phyloP scores from a whole-genome alignment of 2,888 invertebrate species.

The Capitulum mitella region DNA sequence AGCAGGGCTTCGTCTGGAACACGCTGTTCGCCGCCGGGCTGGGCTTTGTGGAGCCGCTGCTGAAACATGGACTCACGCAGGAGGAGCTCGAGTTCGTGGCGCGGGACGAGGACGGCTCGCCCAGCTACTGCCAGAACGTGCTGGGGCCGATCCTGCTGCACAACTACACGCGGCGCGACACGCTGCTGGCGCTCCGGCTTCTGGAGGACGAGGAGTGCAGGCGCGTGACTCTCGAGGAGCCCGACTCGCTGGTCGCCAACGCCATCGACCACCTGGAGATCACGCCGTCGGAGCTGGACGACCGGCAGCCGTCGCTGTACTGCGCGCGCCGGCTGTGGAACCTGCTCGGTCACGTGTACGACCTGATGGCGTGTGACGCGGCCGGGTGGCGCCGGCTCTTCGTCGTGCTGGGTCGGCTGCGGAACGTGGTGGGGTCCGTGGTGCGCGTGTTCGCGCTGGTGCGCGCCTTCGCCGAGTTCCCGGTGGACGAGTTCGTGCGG shows the following conservation, averaged over 20 bases:
- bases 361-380: neutral
- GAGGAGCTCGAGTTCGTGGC: neutral
- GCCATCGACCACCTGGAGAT: neutral
- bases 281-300: neutral
- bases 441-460: neutral
- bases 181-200: neutral
- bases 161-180: neutral
- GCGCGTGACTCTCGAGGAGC: neutral
- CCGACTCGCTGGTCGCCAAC: neutral
- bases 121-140: neutral
- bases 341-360: neutral
- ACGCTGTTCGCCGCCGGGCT: neutral
- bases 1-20: neutral
- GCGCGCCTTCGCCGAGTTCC: neutral
- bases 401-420: neutral
- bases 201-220: neutral
- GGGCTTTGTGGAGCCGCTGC: neutral
- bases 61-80: neutral
- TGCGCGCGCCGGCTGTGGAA: neutral
- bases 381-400: neutral
- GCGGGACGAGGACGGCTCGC: neutral
- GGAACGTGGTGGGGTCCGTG: neutral
- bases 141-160: neutral
- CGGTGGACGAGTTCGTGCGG: neutral
- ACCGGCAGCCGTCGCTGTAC: neutral